Evolutionary conservation across 2,888 invertebrate species (phyloP).

Genomic region (Phasia obesa): DNA sequence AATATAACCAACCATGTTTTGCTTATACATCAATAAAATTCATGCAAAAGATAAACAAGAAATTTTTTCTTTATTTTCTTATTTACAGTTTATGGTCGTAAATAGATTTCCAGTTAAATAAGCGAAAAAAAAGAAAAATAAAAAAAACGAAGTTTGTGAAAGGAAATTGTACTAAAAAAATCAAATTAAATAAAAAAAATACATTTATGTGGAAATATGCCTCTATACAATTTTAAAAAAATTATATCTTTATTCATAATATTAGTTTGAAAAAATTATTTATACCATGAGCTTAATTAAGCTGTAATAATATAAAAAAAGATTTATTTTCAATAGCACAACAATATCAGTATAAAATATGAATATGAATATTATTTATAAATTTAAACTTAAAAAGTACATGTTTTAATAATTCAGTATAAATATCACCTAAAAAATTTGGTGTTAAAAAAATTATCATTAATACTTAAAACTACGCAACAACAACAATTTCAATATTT

Average conservation of each 20-base stretch:
- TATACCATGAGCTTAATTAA: not conserved
- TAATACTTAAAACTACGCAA: no score
- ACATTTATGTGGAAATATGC: not conserved
- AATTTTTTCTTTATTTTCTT: conserved; percentile 30
- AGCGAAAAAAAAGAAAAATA: conserved; percentile 9
- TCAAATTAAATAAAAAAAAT: conserved; percentile 2
- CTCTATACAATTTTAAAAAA: not conserved
- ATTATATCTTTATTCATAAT: no score
- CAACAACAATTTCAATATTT: no score
- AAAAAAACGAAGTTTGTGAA: conserved; percentile 42
- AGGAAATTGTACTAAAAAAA: conserved; percentile 53
- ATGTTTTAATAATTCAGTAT: no score
- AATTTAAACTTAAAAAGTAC: no score
- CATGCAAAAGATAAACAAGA: conserved; percentile 46
- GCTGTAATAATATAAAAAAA: not conserved
- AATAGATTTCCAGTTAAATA: conserved; percentile 57
- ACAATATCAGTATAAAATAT: not conserved
- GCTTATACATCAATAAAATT: conserved; percentile 12
- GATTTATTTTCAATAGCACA: not conserved
- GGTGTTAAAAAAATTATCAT: no score
- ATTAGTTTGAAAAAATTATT: not conserved
- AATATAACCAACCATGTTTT: conserved; percentile 12
- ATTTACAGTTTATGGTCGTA: conserved; percentile 38
- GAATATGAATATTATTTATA: not conserved
- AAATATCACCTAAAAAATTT: no score